phyloP scores from a whole-genome alignment of 2,888 invertebrate species.

The Eledona agricola region DNA sequence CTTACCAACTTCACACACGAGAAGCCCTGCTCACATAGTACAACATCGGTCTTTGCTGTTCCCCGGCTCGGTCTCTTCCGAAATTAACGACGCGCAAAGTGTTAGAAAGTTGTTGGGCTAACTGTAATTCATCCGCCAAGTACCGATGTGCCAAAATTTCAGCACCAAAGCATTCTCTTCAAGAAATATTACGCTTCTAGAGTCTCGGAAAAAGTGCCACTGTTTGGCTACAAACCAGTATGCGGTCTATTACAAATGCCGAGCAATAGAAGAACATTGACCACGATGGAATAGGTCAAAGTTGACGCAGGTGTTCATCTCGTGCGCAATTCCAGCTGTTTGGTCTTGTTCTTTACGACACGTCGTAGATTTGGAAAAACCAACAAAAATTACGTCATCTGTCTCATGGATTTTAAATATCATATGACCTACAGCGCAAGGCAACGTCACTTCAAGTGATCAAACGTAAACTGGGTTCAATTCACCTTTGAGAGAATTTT shows the following conservation, averaged over 20 bases:
- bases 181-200: conserved; percentile 10
- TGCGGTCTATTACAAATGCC: conserved; percentile 18
- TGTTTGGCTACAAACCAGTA: conserved; percentile 8
- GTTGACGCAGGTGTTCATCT: conserved; percentile 40
- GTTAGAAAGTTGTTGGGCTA: conserved; percentile 1
- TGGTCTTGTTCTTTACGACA: conserved; percentile 22
- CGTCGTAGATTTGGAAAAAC: conserved; percentile 19
- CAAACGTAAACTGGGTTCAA: no score
- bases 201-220: conserved; percentile 12
- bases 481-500: no score
- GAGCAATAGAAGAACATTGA: conserved; percentile 26
- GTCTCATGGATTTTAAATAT: no score
- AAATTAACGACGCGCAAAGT: conserved; percentile 21
- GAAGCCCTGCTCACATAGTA: conserved; percentile 51
- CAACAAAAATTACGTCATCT: conserved; percentile 2
- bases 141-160: neutral
- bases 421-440: no score
- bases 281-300: conserved; percentile 39
- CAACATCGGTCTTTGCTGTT: conserved; percentile 39
- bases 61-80: conserved; percentile 16
- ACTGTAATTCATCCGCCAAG: conserved; percentile 21
- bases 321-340: conserved; percentile 23
- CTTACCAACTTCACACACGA: conserved; percentile 57
- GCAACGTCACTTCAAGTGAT: no score
- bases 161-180: no score